These are phyloP conservation scores for Actinernus sp. DNA, from an alignment of 92 coral and sea anemone genomes.

Conservation along the genomic window DNA sequence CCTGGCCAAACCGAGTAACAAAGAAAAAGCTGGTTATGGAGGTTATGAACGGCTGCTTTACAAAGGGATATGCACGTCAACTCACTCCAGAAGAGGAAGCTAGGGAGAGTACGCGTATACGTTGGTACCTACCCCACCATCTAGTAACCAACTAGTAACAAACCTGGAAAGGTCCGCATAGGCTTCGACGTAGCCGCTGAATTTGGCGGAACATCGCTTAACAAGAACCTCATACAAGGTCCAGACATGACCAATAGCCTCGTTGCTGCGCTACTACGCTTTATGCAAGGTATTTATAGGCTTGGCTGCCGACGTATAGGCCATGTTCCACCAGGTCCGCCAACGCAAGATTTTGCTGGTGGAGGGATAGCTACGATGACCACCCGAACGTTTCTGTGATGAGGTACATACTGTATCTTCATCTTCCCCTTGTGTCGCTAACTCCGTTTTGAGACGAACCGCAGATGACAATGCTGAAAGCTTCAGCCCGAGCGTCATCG, in stretches of 20 bases:
- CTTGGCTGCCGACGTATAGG: constrained; percentile 30
- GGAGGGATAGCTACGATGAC: constrained; percentile 12
- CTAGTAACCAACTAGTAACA: constrained; percentile 6
- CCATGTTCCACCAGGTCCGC: constrained; percentile 25
- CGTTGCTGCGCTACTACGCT: not conserved
- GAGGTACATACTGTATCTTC: constrained; percentile 42
- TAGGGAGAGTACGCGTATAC: constrained; percentile 5
- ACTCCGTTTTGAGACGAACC: constrained; percentile 20
- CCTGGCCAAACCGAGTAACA: constrained; percentile 27
- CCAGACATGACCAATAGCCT: too few species aligned
- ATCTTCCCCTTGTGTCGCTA: constrained; percentile 46
- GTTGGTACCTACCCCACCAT: constrained; percentile 16
- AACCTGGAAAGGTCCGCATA: constrained; percentile 19
- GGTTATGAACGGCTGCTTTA: constrained; percentile 44
- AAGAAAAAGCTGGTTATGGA: constrained; percentile 11
- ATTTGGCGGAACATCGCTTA: too few species aligned
- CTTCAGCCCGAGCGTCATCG: constrained; percentile 11
- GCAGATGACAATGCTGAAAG: constrained; percentile 28
- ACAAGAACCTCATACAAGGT: too few species aligned
- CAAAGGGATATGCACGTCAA: constrained; percentile 50
- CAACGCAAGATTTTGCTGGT: constrained; percentile 30
- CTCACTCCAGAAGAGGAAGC: constrained; percentile 46
- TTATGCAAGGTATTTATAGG: constrained; percentile 10
- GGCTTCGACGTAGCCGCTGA: constrained; percentile 7
- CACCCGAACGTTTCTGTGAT: constrained; percentile 17